Evolutionary conservation across 2,888 invertebrate genomes (phyloP), one percentile per base, ranked within the genome.

Genomic region (Hydropsyche betteni): DNA sequence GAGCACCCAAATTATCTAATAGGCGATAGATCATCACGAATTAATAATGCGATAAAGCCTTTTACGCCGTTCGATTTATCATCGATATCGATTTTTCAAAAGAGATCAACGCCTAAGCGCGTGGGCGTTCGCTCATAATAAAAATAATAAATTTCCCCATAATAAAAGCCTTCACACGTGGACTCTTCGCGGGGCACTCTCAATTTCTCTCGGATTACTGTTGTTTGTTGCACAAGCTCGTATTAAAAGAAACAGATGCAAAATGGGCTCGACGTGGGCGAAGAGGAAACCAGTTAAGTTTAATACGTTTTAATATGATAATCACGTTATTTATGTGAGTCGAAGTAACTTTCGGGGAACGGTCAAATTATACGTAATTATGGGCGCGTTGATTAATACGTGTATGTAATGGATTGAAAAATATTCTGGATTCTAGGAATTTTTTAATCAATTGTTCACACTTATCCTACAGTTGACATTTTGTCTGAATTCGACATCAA

Each of bases 331-430:
- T 64, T 64, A 36, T 36, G 34, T 12, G 58, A 64, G 36, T 64
- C n/a, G 44, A 6, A 44, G 44, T 44, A 2, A 44, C 44, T 44
- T 24, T 64, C 64, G 36, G 10, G 24, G 64, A 64, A 33, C 58
- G 24, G 33, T 64, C 64, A 64, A 36, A 64, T 64, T 58, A 24
- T 58, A 58, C 58, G 36, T 64, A 64, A 64, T 64, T 64, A 36
- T 36, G n/a, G 12, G 34, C 34, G 34, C 64, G 64, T 64, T 36
- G 34, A 64, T 64, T 64, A 64, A 64, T 64, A 58, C 24, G 16
- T 24, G 58, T 58, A 58, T n/a, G 64, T 33, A 36, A 64, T 12
- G 34, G 34, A 64, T 64, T 34, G 36, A 12, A 10, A 36, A 44
- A 8, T 44, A 44, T 44, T 8, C 44, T 8, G 44, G 24, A 24